Evolutionary conservation across 2,888 invertebrate genomes (phyloP).

Genomic region (Opisthograptis luteolata): DNA sequence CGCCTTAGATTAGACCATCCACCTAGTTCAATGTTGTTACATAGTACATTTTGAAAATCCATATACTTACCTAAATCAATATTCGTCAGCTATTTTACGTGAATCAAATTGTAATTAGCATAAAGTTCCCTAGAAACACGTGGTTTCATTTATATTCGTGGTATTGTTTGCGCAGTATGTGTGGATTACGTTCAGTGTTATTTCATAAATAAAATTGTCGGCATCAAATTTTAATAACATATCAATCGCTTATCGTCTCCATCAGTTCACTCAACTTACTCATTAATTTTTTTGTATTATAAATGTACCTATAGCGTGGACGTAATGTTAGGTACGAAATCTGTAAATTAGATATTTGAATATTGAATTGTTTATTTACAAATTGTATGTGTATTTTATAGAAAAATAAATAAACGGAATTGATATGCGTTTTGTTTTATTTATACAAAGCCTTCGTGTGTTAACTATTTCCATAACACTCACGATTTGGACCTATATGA

Average conservation of each 20-base stretch:
- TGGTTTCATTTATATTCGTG: conserved; percentile 4
- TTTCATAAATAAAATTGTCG: conserved; percentile 14
- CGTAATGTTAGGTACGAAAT: conserved; percentile 68
- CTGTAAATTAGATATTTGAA: conserved; percentile 77
- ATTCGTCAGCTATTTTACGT: no score
- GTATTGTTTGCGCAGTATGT: neutral
- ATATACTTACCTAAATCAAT: no score
- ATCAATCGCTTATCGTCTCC: conserved; percentile 54
- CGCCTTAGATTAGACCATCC: no score
- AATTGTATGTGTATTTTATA: conserved; percentile 84
- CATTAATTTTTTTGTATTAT: conserved; percentile 28
- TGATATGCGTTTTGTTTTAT: conserved; percentile 40
- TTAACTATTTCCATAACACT: no score
- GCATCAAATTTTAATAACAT: conserved; percentile 65
- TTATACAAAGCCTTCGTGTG: conserved; percentile 6
- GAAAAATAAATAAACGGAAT: conserved; percentile 75
- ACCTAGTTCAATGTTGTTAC: no score
- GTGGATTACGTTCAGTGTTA: conserved; percentile 2
- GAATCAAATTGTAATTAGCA: no score
- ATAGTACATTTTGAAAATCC: no score
- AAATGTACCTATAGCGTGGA: conserved; percentile 53
- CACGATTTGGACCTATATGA: no score
- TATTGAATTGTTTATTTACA: conserved; percentile 84
- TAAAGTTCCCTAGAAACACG: no score
- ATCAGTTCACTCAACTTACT: conserved; percentile 35